Evolutionary conservation across 2,113 vertebrate species (phyloP).

Genomic region (Paramormyrops kingsleyae): DNA sequence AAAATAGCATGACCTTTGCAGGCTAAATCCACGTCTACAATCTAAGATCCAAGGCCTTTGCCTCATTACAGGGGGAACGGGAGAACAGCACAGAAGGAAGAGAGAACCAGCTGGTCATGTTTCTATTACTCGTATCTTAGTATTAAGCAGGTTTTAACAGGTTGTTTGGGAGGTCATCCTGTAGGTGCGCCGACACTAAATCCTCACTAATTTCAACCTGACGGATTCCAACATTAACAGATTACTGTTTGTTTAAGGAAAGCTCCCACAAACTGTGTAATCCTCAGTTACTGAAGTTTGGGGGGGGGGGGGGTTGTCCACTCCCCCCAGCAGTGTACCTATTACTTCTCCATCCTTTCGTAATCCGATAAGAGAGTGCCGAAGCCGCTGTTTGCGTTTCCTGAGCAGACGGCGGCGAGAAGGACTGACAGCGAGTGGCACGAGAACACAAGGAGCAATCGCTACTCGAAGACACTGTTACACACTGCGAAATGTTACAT

Average conservation of each 20-base stretch:
- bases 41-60: neutral
- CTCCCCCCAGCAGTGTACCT: slow-evolving; percentile 7
- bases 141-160: slow-evolving; percentile 2
- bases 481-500: neutral
- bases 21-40: neutral
- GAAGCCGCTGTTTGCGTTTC: slow-evolving; percentile 27
- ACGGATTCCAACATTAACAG: slow-evolving; percentile 1
- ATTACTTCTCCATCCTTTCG: neutral
- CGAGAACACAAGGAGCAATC: slow-evolving; percentile 16
- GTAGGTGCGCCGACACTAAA: neutral
- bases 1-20: neutral
- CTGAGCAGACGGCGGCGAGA: slow-evolving; percentile 33
- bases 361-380: slow-evolving; percentile 41
- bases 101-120: neutral
- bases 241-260: neutral
- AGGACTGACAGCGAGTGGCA: slow-evolving; percentile 3
- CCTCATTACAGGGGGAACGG: neutral
- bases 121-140: neutral
- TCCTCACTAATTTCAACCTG: neutral
- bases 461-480: neutral
- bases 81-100: neutral
- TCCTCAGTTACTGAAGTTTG: neutral
- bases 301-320: neutral
- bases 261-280: neutral
- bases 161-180: neutral